Base-by-base conservation (phyloP, 2,113 vertebrate genomes). In the Pao palembangensis region DNA sequence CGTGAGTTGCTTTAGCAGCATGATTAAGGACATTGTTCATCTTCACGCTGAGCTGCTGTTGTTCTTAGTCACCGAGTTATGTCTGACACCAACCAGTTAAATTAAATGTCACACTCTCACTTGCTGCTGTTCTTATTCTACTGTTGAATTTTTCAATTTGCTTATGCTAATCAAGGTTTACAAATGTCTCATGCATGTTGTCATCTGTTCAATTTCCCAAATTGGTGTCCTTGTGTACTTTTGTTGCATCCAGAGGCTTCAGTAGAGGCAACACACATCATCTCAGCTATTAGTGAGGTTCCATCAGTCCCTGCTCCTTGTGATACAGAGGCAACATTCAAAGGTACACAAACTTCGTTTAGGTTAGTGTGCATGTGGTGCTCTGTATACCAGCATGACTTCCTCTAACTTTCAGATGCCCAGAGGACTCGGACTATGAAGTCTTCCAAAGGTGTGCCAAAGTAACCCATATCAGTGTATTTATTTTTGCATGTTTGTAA, bases 261-360 rank as follows among this genome's bases (percentile, higher is more conserved):
- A 50, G 84, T 88, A 64, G 93, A 95, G 80, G 95, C 91, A 13
- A 92, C 93, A 73, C 94, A 94, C 74, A 94, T 98, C 85, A 93
- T 98, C 87, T 96, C 94, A n/a, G 94, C 95, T 73, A 92, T 95
- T 64, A 87, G 93, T 53, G 97, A 95, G 28, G 90, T 92, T 6
- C 52, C 87, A 31, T 93, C 93, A 0, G 81, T 98, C 58, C 96
- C 95, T 55, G 95, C 94, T 71, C 93, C 92, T 69, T 90, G 93
- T 75, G 91, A 91, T 64, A 79, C 87, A 0, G 44, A 80, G 55
- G 55, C 63, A n/a, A 43, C 52, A 4, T 52, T 58, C 12, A 72
- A 81, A 89, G 88, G 88, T 89, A 0, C 53, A 7, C 54, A n/a
- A n/a, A 47, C 17, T 47, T 47, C 15, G 8, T 12, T 38, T 38